Evolutionary conservation across 2,888 invertebrate genomes (phyloP), one percentile per base, ranked within the genome.

Genomic region (Diarsia dahlii): DNA sequence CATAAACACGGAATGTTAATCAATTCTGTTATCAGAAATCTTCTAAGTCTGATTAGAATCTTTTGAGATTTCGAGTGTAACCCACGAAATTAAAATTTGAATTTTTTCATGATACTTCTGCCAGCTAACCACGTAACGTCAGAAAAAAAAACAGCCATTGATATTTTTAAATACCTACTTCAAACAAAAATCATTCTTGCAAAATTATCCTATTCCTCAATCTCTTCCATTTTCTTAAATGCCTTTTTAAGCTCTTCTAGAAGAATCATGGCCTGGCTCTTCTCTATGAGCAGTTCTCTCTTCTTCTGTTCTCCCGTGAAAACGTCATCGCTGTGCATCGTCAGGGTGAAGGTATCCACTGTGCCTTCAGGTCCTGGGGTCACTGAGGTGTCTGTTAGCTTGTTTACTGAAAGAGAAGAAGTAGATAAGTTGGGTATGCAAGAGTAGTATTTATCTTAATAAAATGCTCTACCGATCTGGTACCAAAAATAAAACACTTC

Each of bases 241-340:
- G 93, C 96, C 12, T 84, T 92, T 85, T 93, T 95, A 45, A 96
- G 84, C 75, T 96, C 94, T 18, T 90, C 86, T 0, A 96, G 82
- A 68, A 96, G 83, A 1, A 82, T 79, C 58, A 88, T 89, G 0
- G 92, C 93, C 69, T 93, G 93, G 0, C 89, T 82, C 76, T 91
- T 94, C 52, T 95, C 95, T 6, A 96, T 88, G n/a, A 96, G 87
- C 0, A 96, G 71, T 15, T 95, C 93, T 3, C 82, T 86, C 54
- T 90, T 91, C 28, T 82, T 90, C 78, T 93, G 93, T 46, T 93
- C 94, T 3, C 94, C 95, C 0, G 93, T 91, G 70, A 94, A 91
- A 3, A 90, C 91, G 66, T 95, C 93, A 18, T 94, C 92, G 0
- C 91, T 90, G 75, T 91, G 91, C 3, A 96, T 86, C 0, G 92